Percentiles rank a stretch among this genome's conserved stretches.
phyloP scores from a whole-genome alignment of 2,113 vertebrate genomes.

The Pachycephala philippinensis region DNA sequence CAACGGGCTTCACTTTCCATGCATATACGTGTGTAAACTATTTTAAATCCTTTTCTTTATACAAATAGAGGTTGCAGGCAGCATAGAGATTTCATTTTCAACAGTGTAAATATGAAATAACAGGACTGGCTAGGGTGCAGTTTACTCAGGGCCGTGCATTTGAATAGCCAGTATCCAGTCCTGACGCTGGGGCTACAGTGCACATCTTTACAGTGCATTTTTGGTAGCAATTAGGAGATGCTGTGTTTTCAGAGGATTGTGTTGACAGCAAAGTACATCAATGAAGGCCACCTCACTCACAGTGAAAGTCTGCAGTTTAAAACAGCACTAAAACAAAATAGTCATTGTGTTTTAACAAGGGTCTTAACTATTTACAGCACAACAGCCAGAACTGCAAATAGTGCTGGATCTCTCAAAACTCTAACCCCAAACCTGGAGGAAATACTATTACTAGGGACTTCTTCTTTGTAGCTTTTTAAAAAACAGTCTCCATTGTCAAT shows the following conservation, averaged over 20 bases:
- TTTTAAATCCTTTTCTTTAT: neutral
- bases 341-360: slow-evolving; percentile 71
- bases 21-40: neutral
- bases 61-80: neutral
- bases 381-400: slow-evolving; percentile 49
- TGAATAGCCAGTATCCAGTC: neutral
- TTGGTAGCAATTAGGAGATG: slow-evolving; percentile 56
- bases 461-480: slow-evolving; percentile 64
- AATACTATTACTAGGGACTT: slow-evolving; percentile 71
- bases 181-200: neutral
- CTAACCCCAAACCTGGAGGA: slow-evolving; percentile 68
- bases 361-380: slow-evolving; percentile 67
- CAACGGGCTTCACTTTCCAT: neutral
- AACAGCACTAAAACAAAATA: slow-evolving; percentile 79
- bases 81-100: neutral
- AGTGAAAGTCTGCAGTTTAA: slow-evolving; percentile 78
- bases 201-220: neutral
- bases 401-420: slow-evolving; percentile 44
- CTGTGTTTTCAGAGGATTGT: slow-evolving; percentile 68
- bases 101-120: neutral
- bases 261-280: slow-evolving; percentile 68
- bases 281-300: slow-evolving; percentile 71
- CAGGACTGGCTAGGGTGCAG: neutral
- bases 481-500: slow-evolving; percentile 79
- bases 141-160: neutral